Evolutionary conservation across 2,888 invertebrate species (phyloP), one percentile per base, ranked within the genome.

Genomic region (Ctena decussata): DNA sequence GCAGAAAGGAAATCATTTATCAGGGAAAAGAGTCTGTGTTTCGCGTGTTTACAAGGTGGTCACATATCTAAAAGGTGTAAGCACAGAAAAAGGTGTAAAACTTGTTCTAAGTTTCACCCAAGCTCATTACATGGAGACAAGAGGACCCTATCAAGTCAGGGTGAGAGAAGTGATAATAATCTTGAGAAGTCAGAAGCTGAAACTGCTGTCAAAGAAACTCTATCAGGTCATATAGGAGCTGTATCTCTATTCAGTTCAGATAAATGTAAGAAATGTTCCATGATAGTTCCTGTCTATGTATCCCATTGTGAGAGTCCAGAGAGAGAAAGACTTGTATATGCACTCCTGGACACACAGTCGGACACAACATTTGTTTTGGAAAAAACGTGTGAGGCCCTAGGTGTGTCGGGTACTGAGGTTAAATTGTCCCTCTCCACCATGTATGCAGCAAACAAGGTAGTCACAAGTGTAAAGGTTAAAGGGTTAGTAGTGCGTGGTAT

Each of bases 331-430:
- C 57, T 87, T 5, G 84, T 88, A 6, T 91, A 91, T 80, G 90
- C 89, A 0, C 39, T 91, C 24, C 49, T 91, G 0, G 91, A 91
- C 75, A 82, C 89, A 18, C 86, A 89, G 41, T 77, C 80, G n/a
- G 89, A 91, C 71, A 87, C 88, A 6, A 86, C 82, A 11, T 90
- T 89, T 65, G 44, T 89, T n/a, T 39, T 83, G 2, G 80, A 86
- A 0, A 60, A 80, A 21, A 87, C 86, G 12, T 37, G 57, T 46
- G 44, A 76, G 30, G 44, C 39, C 6, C 57, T 90, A 15, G 77
- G 79, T 44, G 15, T 86, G 6, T 11, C 6, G 15, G 41, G 41
- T 41, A 41, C 41, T 6, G 41, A 41, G 41, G 41, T 41, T 15
- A 41, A 41, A 15, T 15, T 41, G 41, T 41, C 41, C 6, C 41